Evolutionary conservation across 1,140 invertebrate genomes (phyloP), one percentile per base, ranked within the genome.

Genomic region (Plodia interpunctella): DNA sequence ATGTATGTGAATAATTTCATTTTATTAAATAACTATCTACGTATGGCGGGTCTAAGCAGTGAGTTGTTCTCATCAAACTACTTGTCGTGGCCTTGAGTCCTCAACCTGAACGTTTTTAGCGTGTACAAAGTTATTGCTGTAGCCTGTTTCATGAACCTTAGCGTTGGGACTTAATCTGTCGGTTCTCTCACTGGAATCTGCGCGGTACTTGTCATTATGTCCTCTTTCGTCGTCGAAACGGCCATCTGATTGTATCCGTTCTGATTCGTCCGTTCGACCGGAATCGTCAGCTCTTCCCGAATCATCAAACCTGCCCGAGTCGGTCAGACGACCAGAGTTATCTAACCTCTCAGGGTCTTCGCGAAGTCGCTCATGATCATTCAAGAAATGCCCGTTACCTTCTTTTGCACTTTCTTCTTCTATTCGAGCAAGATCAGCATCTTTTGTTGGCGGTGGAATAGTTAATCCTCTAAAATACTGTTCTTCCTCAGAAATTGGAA

Each of bases 161-260:
- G 83, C 85, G 63, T 78, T 79, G 10, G 85, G 83, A 44, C 80
- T 80, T 35, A 88, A 68, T 32, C 66, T 60, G 59, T 88, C 83
- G 0, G 76, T 72, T 8, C 80, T 66, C 52, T 81, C 81, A n/a
- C 59, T 55, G 0, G 78, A 76, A 15, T 61, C 65, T 0, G 57
- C 60, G 10, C 62, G 64, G 19, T 61, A 59, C 28, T 28, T 35
- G 6, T 69, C 66, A 17, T 63, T 64, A 0, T 55, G n/a, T 63
- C 55, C 21, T 63, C 63, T 30, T n/a, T 72, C 65, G 13, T 57
- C 51, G n/a, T 44, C 6, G 30, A 56, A 8, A 17, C 64, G 52
- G 15, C 55, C 63, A 6, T 55, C 35, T 10, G 59, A 52, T 11
- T 4, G 63, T 65, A 52, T 76, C 74, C 6, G 76, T 69, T 19